Base-by-base conservation (phyloP, 2,113 vertebrate genomes). In the Strix aluco region DNA sequence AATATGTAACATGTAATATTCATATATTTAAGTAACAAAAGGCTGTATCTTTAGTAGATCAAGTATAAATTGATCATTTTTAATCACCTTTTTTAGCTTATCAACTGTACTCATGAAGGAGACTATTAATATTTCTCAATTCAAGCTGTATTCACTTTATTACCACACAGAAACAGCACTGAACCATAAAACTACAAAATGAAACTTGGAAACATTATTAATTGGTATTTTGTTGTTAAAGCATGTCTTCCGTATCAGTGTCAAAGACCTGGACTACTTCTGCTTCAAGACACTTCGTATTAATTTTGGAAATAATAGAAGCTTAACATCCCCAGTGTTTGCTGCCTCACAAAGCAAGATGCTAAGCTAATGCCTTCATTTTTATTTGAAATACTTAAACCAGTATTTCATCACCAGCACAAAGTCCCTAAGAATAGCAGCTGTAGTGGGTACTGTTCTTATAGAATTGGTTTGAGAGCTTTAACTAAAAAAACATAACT, bases 181-280 rank as follows among this genome's bases (percentile, higher is more conserved):
- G 93, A 96, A 95, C 66, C 77, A 74, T 75, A 92, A 89, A 91
- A 84, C 77, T 70, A 86, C 34, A 82, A 95, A 94, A 93, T 46
- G 44, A 93, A 96, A 94, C 74, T 46, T 73, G 54, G 81, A 91
- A 95, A 86, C 32, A 89, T 61, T 87, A 96, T 88, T 97, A 95
- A 96, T 71, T 88, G 85, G 22, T 77, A 57, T 95, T 96, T 92
- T 92, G 84, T 88, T 95, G 90, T 83, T 88, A 92, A 96, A 93
- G 71, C 13, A 46, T 32, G 23, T 82, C 49, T 90, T 88, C 79
- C 30, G 23, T 73, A 92, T 78, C 51, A 87, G 23, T 22, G 44
- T 90, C 84, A 91, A 86, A 96, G 73, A 85, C 72, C 44, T 58
- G 42, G 63, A 73, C 86, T 77, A 86, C 71, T 92, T 14, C 88